Percentiles rank a stretch among this genome's conserved stretches.
Evolutionary conservation across 23 tunicate genomes (phyloP).

Genomic region (Aplidium turbinatum): DNA sequence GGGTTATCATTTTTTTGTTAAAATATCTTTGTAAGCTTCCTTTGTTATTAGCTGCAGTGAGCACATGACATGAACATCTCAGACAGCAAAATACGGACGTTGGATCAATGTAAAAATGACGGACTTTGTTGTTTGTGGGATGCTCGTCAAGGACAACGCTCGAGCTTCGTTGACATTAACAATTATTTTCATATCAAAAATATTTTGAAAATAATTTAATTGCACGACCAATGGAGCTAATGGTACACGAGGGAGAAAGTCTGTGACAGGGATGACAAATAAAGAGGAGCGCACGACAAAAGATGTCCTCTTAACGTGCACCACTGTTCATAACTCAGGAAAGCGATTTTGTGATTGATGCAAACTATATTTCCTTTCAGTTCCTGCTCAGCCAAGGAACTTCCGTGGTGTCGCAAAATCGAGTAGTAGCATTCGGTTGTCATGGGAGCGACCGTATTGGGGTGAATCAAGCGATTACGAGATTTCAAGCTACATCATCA

Average conservation of each 20-base stretch:
- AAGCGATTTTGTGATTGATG: not conserved
- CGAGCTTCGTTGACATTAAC: too few relatives aligned
- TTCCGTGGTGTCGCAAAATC: constrained; percentile 45
- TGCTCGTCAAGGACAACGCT: too few relatives aligned
- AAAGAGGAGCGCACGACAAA: too few relatives aligned
- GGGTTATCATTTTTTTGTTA: not conserved
- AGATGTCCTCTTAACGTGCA: too few relatives aligned
- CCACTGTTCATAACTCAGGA: not conserved
- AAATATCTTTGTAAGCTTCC: not conserved
- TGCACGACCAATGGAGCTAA: too few relatives aligned
- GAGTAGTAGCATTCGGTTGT: constrained; percentile 41
- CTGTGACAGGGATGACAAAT: too few relatives aligned
- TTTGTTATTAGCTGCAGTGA: not conserved
- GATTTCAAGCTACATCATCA: constrained; percentile 49
- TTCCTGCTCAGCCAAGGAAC: constrained; percentile 85
- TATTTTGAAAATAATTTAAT: too few relatives aligned
- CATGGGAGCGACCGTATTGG: constrained; percentile 59
- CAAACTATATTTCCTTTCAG: constrained; percentile 19
- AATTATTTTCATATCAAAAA: too few relatives aligned
- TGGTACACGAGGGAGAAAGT: too few relatives aligned
- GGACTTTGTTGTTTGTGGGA: too few relatives aligned
- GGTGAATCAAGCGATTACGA: not conserved
- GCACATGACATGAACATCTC: not conserved
- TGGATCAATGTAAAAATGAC: too few relatives aligned
- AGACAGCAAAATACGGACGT: too few relatives aligned